Evolutionary conservation across 1,140 invertebrate species (phyloP).

Genomic region (Lordiphosa mommai): DNA sequence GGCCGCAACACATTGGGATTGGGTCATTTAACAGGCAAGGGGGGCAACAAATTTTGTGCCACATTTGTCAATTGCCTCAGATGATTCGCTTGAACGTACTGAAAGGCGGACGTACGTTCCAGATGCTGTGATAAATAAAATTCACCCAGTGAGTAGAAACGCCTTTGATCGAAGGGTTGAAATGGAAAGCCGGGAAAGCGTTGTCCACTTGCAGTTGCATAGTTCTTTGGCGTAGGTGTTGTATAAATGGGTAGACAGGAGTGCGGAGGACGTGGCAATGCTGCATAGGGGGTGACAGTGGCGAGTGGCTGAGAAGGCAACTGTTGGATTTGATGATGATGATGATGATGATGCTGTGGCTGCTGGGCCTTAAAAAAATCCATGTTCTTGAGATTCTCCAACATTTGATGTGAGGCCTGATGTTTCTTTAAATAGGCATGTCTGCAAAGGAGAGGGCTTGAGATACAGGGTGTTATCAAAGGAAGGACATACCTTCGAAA

Average conservation of each 20-base stretch:
- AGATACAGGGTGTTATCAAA: no score
- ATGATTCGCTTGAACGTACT: slow-evolving; percentile 75
- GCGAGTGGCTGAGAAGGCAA: neutral
- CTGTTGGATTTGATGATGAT: slow-evolving; percentile 13
- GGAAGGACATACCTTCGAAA: slow-evolving; percentile 83
- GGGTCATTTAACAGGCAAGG: slow-evolving; percentile 78
- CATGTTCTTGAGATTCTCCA: slow-evolving; percentile 63
- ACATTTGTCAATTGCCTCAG: slow-evolving; percentile 60
- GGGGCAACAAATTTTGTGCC: slow-evolving; percentile 56
- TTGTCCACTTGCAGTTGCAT: slow-evolving; percentile 22
- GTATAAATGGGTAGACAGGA: slow-evolving; percentile 39
- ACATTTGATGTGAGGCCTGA: slow-evolving; percentile 79
- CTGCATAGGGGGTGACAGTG: slow-evolving; percentile 12
- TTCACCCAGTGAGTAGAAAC: slow-evolving; percentile 69
- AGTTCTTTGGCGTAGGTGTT: slow-evolving; percentile 29
- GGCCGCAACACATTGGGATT: slow-evolving; percentile 67
- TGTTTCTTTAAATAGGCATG: slow-evolving; percentile 90
- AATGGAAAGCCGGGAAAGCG: slow-evolving; percentile 57
- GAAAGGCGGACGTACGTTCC: slow-evolving; percentile 75
- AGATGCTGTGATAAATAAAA: slow-evolving; percentile 73
- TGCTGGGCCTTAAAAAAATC: slow-evolving; percentile 65
- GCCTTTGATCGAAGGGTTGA: slow-evolving; percentile 65
- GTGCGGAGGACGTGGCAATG: slow-evolving; percentile 44
- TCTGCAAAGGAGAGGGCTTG: slow-evolving; percentile 57
- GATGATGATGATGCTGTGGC: slow-evolving; percentile 20